Percentiles rank a stretch among this genome's conserved stretches.
Evolutionary conservation across 2,888 invertebrate genomes (phyloP).

Genomic region (Ypsolopha scabrella): DNA sequence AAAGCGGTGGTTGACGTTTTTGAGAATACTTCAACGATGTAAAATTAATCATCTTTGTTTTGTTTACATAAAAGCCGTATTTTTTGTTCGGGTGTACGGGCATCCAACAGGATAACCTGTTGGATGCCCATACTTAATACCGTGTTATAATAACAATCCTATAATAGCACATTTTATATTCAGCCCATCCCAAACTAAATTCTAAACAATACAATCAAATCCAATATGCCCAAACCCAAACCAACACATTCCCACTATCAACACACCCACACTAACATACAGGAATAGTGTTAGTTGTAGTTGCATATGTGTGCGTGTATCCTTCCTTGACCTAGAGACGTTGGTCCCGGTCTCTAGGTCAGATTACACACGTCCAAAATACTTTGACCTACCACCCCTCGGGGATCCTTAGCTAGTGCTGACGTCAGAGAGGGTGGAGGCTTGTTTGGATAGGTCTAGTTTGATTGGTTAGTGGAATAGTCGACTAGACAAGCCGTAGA

Average conservation of each 20-base stretch:
- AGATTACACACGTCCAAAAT: constrained; percentile 52
- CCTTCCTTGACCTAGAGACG: constrained; percentile 67
- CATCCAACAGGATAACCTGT: too few species aligned
- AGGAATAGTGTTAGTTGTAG: background rate
- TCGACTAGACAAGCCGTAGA: constrained; percentile 58
- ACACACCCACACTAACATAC: constrained; percentile 10
- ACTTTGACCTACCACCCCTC: constrained; percentile 21
- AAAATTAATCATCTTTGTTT: too few species aligned
- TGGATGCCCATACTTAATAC: too few species aligned
- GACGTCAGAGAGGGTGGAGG: constrained; percentile 22
- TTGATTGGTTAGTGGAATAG: constrained; percentile 31
- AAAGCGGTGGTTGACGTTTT: too few species aligned
- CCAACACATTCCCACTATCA: constrained; percentile 2
- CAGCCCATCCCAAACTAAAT: too few species aligned
- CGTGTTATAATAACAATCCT: too few species aligned
- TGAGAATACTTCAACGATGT: too few species aligned
- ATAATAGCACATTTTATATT: too few species aligned
- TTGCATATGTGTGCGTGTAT: constrained; percentile 54
- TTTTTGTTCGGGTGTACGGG: too few species aligned
- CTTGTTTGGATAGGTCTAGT: constrained; percentile 27
- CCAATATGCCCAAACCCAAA: background rate
- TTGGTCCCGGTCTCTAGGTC: constrained; percentile 63
- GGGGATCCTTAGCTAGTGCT: constrained; percentile 5
- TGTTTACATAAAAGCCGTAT: too few species aligned
- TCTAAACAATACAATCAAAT: background rate